Conservation (phyloP, 37 sponge, comb jelly and placozoan genomes). For the Hexactinellida sp. region DNA sequence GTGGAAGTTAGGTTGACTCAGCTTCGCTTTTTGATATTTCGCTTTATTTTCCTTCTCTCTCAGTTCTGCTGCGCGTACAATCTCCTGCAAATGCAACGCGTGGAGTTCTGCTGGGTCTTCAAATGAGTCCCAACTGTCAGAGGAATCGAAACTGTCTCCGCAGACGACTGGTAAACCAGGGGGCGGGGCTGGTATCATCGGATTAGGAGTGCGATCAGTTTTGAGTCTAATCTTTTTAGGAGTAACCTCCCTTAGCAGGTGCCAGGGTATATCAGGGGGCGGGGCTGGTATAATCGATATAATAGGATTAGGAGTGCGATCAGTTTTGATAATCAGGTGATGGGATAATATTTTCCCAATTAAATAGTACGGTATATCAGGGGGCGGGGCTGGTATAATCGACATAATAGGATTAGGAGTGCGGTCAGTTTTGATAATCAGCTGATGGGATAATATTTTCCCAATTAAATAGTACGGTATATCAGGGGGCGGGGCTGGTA, state of each 20-base stretch:
- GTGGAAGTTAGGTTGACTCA: background rate
- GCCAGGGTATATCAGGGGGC: background rate
- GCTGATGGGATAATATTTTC: background rate
- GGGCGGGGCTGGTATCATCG: background rate
- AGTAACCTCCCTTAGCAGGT: background rate
- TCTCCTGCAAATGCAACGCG: background rate
- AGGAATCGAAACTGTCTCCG: background rate
- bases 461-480: background rate
- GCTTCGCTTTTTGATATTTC: background rate
- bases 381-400: background rate
- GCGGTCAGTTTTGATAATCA: background rate
- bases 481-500: background rate
- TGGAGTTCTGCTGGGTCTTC: background rate
- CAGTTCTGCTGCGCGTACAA: background rate
- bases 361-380: background rate
- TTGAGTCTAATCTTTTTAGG: background rate
- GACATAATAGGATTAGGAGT: background rate
- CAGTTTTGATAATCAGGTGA: background rate
- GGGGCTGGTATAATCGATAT: background rate
- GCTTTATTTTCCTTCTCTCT: background rate
- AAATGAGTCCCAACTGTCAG: background rate
- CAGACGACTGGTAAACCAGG: background rate
- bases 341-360: background rate
- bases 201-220: background rate
- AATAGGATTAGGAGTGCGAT: background rate